Evolutionary conservation across 37 sponge, comb jelly and placozoan genomes (phyloP).

Genomic region (Lycopodina hypogea): DNA sequence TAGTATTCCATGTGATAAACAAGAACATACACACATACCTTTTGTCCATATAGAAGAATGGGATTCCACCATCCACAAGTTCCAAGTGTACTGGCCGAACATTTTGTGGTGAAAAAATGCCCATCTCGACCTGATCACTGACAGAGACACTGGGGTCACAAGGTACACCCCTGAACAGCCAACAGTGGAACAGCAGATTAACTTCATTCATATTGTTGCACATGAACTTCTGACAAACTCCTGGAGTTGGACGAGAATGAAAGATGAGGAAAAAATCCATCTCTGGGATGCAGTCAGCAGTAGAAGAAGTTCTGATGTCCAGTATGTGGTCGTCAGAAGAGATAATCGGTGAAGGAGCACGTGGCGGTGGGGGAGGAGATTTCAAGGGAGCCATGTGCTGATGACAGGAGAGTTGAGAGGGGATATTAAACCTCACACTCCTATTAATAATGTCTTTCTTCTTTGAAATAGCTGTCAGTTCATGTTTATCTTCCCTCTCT

Average conservation of each 20-base stretch:
- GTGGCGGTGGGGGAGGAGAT: neutral
- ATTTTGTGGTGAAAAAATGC: slow-evolving; percentile 61
- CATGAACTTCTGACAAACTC: slow-evolving; percentile 78
- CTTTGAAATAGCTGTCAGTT: neutral
- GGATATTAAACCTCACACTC: too few relatives aligned
- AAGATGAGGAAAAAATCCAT: slow-evolving; percentile 66
- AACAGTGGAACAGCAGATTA: slow-evolving; percentile 76
- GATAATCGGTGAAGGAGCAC: neutral
- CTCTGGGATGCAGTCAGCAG: slow-evolving; percentile 13
- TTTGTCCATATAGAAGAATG: slow-evolving; percentile 37
- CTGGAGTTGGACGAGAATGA: slow-evolving; percentile 51
- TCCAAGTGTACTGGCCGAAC: slow-evolving; percentile 68
- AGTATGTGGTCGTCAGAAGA: neutral
- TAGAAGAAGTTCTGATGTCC: neutral
- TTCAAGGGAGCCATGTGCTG: too few relatives aligned
- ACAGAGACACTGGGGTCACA: slow-evolving; percentile 11
- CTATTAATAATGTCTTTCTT: too few relatives aligned
- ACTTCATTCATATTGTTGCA: slow-evolving; percentile 70
- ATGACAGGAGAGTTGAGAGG: too few relatives aligned
- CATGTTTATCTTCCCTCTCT: neutral
- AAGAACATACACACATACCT: slow-evolving; percentile 34
- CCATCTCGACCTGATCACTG: slow-evolving; percentile 60
- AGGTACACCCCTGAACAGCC: slow-evolving; percentile 55
- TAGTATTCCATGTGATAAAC: neutral
- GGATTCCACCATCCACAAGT: slow-evolving; percentile 68